Percentiles rank a stretch among this genome's conserved stretches.
These are phyloP conservation scores for Miichthys miiuy DNA, from an alignment of 2,797 vertebrate species.

Conservation along the genomic window DNA sequence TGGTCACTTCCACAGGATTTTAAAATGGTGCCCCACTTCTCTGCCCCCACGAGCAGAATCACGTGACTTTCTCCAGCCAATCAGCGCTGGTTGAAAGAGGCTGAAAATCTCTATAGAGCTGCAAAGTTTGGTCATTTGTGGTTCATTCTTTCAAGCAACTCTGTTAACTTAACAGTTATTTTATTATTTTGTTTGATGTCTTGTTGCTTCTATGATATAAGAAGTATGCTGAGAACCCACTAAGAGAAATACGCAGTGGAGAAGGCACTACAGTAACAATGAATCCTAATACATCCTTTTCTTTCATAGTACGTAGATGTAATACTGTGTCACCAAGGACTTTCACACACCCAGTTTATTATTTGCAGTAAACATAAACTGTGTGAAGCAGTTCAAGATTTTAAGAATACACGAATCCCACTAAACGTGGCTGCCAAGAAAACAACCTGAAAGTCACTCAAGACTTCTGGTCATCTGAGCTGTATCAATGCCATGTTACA, in stretches of 20 bases:
- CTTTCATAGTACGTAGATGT: not conserved
- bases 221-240: not conserved
- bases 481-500: not conserved
- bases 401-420: not conserved
- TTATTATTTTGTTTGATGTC: not conserved
- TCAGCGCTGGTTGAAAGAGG: too few relatives aligned
- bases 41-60: too few relatives aligned
- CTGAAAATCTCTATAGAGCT: not conserved
- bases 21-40: too few relatives aligned
- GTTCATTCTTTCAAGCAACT: not conserved
- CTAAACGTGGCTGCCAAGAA: not conserved
- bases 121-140: not conserved
- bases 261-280: not conserved
- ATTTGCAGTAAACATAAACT: not conserved
- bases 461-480: not conserved
- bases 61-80: too few relatives aligned
- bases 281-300: not conserved
- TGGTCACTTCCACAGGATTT: too few relatives aligned
- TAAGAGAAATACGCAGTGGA: not conserved
- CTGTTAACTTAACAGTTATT: not conserved
- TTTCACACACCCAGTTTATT: not conserved
- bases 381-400: not conserved
- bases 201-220: not conserved
- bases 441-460: not conserved
- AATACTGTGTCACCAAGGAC: not conserved